Evolutionary conservation across 2,888 invertebrate genomes (phyloP).

Genomic region (Phyllotreta cruciferae): DNA sequence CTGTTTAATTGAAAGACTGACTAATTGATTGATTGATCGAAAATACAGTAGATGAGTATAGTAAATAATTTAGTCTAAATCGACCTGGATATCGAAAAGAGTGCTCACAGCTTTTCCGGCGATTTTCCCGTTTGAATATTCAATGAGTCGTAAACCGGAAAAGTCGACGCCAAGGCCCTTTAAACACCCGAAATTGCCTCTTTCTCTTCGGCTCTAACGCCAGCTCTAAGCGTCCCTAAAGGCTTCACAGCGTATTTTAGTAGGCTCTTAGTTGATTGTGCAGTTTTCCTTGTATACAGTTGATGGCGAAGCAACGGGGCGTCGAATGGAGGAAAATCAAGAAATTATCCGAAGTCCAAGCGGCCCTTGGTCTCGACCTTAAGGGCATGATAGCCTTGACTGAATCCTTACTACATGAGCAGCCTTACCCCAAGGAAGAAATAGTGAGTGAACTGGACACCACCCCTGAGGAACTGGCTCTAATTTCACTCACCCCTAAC

Average conservation of each 20-base stretch:
- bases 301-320: conserved; percentile 69
- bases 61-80: too few species aligned
- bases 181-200: neutral
- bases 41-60: too few species aligned
- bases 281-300: conserved; percentile 55
- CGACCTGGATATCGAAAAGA: too few species aligned
- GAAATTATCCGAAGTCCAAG: conserved; percentile 79
- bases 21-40: too few species aligned
- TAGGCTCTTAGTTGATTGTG: neutral
- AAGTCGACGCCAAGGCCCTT: too few species aligned
- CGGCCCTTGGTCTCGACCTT: conserved; percentile 67
- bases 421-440: conserved; percentile 69
- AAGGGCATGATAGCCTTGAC: conserved; percentile 76
- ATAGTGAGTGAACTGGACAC: conserved; percentile 65
- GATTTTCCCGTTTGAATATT: conserved; percentile 35
- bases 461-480: conserved; percentile 68
- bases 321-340: conserved; percentile 71
- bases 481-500: conserved; percentile 70
- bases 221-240: too few species aligned
- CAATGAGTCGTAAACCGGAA: conserved; percentile 37
- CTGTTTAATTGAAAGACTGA: too few species aligned
- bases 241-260: neutral
- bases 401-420: conserved; percentile 67
- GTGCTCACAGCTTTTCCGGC: too few species aligned
- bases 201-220: too few species aligned